phyloP scores from a whole-genome alignment of 2,797 vertebrate species.

The Heterohyrax brucei region DNA sequence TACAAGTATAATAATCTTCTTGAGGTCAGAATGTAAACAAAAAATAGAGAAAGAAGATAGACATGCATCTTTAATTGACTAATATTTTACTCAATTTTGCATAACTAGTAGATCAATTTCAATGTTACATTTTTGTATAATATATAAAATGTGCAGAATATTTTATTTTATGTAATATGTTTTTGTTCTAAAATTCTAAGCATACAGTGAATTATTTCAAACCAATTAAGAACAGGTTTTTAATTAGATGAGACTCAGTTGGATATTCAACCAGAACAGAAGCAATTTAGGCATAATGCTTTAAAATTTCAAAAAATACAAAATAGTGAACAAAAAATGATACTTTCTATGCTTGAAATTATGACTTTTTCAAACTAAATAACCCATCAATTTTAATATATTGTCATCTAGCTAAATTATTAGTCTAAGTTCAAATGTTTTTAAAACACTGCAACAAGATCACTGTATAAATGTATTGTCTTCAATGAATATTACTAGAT shows the following conservation, averaged over 20 bases:
- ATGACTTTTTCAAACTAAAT: not conserved
- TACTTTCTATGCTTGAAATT: not conserved
- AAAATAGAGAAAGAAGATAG: not conserved
- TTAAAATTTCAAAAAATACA: slow-evolving; percentile 20
- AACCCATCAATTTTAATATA: not conserved
- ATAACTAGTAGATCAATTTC: not conserved
- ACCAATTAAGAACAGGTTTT: not conserved
- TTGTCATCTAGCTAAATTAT: not conserved
- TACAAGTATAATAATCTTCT: slow-evolving; percentile 12
- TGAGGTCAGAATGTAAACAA: not conserved
- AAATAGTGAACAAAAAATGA: not conserved
- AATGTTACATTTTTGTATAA: not conserved
- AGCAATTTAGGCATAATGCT: not conserved
- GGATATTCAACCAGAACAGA: not conserved
- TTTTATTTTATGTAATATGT: not conserved
- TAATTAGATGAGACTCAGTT: not conserved
- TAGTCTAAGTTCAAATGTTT: not conserved
- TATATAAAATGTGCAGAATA: no score
- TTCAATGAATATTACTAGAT: not conserved
- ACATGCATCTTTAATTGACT: not conserved
- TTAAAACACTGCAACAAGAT: slow-evolving; percentile 8
- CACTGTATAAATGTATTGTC: not conserved
- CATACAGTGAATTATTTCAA: not conserved
- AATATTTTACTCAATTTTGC: not conserved
- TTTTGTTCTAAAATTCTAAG: slow-evolving; percentile 25